Percentiles rank a stretch among this genome's conserved stretches.
phyloP scores from a whole-genome alignment of 1,140 invertebrate genomes.

The Sarcophaga peregrina region DNA sequence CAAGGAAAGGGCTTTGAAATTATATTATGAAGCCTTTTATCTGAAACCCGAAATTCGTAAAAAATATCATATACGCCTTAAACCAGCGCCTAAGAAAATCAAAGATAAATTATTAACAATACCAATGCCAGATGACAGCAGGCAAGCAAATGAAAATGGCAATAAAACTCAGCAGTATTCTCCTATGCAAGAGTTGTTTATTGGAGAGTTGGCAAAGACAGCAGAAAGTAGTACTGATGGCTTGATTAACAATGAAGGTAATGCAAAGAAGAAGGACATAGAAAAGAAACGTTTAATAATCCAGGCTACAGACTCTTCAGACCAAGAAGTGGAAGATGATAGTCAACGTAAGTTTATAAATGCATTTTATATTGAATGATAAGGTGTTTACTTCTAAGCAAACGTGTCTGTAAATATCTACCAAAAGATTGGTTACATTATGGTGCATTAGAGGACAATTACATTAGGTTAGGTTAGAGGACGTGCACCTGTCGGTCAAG shows the following conservation, averaged over 20 bases:
- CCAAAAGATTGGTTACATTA: too few relatives aligned
- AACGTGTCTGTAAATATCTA: too few relatives aligned
- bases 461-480: too few relatives aligned
- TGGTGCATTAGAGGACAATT: too few relatives aligned
- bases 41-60: neutral
- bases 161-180: neutral
- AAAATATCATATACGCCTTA: neutral
- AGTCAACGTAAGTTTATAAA: neutral
- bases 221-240: neutral
- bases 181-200: too few relatives aligned
- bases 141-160: neutral
- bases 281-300: too few relatives aligned
- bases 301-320: too few relatives aligned
- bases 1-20: neutral
- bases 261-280: too few relatives aligned
- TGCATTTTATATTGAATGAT: too few relatives aligned
- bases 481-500: too few relatives aligned
- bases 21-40: neutral
- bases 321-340: neutral
- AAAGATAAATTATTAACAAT: conserved; percentile 11
- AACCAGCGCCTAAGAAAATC: neutral
- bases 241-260: too few relatives aligned
- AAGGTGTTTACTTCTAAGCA: too few relatives aligned
- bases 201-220: neutral
- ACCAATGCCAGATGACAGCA: neutral